A percentile compares a stretch with the other conserved stretches of the same genome.
These are phyloP conservation scores for Gymnothorax javanicus DNA, from an alignment of 2,797 vertebrate species.

Conservation along the genomic window DNA sequence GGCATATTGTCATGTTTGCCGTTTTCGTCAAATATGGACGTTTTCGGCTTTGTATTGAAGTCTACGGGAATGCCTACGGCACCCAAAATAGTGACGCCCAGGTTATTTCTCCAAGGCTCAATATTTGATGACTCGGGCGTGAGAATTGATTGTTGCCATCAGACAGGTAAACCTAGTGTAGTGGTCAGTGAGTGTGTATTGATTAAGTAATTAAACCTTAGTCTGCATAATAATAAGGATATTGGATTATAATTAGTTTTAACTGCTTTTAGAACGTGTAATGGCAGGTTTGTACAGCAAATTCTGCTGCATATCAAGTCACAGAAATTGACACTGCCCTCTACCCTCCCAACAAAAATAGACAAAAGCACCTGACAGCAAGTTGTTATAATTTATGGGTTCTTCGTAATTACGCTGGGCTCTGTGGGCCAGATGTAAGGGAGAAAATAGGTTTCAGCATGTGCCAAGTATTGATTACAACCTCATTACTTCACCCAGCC, in stretches of 20 bases:
- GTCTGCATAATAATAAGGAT: constrained; percentile 29
- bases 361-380: constrained; percentile 1
- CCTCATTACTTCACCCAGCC: constrained; percentile 57
- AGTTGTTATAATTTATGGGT: constrained; percentile 48
- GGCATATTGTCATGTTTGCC: too few relatives aligned
- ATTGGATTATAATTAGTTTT: constrained; percentile 37
- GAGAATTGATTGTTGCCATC: too few relatives aligned
- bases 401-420: constrained; percentile 68
- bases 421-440: constrained; percentile 60
- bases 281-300: not conserved
- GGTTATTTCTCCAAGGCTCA: too few relatives aligned
- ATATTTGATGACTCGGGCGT: too few relatives aligned
- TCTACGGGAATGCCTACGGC: too few relatives aligned
- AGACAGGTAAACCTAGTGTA: too few relatives aligned
- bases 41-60: too few relatives aligned
- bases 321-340: constrained; percentile 3
- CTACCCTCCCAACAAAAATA: not conserved
- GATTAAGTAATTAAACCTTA: constrained; percentile 40
- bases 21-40: too few relatives aligned
- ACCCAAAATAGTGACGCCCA: too few relatives aligned
- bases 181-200: constrained; percentile 25
- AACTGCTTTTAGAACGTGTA: not conserved
- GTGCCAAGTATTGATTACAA: constrained; percentile 64
- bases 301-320: constrained; percentile 11
- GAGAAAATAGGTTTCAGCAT: constrained; percentile 50